Base-by-base conservation (phyloP, 2,797 vertebrate species). In the Onychomys torridus region DNA sequence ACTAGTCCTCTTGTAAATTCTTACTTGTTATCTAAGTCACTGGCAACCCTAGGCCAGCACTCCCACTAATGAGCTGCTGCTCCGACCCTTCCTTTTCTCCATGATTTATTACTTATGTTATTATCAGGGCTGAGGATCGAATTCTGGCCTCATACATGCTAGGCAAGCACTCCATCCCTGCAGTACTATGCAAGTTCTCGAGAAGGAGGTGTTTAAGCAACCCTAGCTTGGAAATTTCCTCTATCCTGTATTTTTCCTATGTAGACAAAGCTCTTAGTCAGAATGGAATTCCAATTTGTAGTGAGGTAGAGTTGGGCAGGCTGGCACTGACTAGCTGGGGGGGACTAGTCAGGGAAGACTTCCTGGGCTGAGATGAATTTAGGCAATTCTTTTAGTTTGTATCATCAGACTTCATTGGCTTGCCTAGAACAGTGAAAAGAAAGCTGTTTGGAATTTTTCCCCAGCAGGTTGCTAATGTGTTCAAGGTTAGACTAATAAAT, bases 391-490 rank as follows among this genome's bases (percentile, higher is more conserved):
- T 92, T 78, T 79, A 27, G 85, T 84, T 95, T 89, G 49, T 19
- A 43, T 27, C 89, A 27, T 77, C 61, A 93, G 67, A 71, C 34
- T 92, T 46, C 65, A n/a, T 34, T 90, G 83, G 29, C 55, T 85
- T 87, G 63, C 23, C 59, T 63, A 95, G 57, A 97, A 83, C n/a
- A 75, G 40, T 81, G 76, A 96, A 84, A 96, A 90, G 6, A 95
- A 91, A 91, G 55, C 82, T 96, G 78, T 84, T 95, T 88, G 88
- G 21, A 81, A 59, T 87, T 96, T 94, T 97, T 91, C 55, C 84
- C 52, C 55, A 61, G 61, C 49, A 95, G 46, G 13, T 78, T 95
- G 81, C 61, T 81, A 49, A 49, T 40, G 73, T 25, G 76, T 81
- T 94, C 91, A 96, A 91, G 27, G 40, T 96, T 87, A 97, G 19